A percentile compares a stretch with the other conserved stretches of the same genome.
Evolutionary conservation across 2,113 vertebrate genomes (phyloP).

Genomic region (Phocoena phocoena): DNA sequence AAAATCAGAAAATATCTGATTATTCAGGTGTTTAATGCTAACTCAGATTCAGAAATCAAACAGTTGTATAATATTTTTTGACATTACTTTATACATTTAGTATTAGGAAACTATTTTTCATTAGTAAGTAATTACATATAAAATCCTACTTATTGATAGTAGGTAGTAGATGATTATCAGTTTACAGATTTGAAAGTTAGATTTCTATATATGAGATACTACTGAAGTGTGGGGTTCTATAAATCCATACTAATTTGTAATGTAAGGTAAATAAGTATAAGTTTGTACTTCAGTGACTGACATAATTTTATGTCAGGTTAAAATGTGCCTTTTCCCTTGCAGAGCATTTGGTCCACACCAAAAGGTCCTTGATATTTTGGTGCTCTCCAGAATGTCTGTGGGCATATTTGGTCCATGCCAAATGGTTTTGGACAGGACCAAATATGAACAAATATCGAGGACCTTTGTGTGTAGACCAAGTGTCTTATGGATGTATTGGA

Average conservation of each 20-base stretch:
- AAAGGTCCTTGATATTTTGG: background rate
- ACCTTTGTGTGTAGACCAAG: background rate
- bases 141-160: background rate
- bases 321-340: background rate
- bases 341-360: background rate
- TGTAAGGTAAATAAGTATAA: background rate
- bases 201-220: background rate
- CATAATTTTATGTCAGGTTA: background rate
- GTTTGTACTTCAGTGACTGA: background rate
- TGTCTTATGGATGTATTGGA: background rate
- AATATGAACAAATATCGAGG: background rate
- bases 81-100: background rate
- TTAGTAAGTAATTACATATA: slow-evolving; percentile 17
- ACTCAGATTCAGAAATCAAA: slow-evolving; percentile 38
- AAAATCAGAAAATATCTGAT: background rate
- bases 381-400: background rate
- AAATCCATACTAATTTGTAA: background rate
- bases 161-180: background rate
- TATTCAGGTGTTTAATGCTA: background rate
- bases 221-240: background rate
- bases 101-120: slow-evolving; percentile 9
- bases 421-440: background rate
- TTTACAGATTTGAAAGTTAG: background rate
- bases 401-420: background rate
- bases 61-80: background rate